Percentiles rank a stretch among this genome's conserved stretches.
phyloP scores from a whole-genome alignment of 2,888 invertebrate genomes.

The Atethmia centrago region DNA sequence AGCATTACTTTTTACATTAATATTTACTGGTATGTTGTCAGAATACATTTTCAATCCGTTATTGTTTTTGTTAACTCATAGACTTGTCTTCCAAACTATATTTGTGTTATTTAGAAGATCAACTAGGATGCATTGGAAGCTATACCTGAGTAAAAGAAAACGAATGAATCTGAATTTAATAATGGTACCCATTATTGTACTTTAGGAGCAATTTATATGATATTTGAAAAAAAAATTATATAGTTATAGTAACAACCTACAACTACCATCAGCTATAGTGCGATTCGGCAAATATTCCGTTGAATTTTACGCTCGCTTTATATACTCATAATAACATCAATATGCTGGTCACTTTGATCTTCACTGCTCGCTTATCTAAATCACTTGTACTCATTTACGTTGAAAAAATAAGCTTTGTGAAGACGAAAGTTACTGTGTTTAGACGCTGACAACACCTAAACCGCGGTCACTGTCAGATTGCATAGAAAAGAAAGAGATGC shows the following conservation, averaged over 20 bases:
- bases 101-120: conserved; percentile 48
- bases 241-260: background rate
- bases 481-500: too few species aligned
- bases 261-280: too few species aligned
- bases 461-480: too few species aligned
- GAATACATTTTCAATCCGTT: background rate
- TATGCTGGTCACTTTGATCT: conserved; percentile 47
- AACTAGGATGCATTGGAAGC: conserved; percentile 40
- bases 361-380: conserved; percentile 40
- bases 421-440: conserved; percentile 37
- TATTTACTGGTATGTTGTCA: background rate
- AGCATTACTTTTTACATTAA: background rate
- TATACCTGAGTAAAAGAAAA: conserved; percentile 25
- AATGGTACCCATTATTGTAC: background rate
- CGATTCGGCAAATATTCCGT: background rate
- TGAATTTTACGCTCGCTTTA: background rate
- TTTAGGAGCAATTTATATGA: background rate
- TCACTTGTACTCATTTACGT: conserved; percentile 48
- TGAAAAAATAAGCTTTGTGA: conserved; percentile 41
- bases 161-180: conserved; percentile 3
- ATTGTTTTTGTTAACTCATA: conserved; percentile 26
- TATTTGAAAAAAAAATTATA: background rate
- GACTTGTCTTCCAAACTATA: conserved; percentile 47
- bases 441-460: too few species aligned
- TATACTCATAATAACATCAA: conserved; percentile 6